Conservation (phyloP, 2,113 vertebrate species). For the Galbula dea region DNA sequence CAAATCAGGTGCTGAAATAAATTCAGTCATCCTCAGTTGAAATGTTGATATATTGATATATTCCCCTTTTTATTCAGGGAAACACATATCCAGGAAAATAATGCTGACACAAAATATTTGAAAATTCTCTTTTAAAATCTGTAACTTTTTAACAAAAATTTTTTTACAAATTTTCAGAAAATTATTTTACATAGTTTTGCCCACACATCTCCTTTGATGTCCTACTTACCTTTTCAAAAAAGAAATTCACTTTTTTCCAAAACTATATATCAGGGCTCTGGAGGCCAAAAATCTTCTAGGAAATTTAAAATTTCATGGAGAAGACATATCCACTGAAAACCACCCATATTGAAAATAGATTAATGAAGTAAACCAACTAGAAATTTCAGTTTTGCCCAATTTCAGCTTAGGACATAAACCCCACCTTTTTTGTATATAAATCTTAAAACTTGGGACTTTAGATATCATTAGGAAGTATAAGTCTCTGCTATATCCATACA, state of each 20-base stretch:
- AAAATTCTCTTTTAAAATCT: not conserved
- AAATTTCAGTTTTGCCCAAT: not conserved
- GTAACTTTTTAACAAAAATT: not conserved
- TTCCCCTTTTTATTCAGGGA: not conserved
- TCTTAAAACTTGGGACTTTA: not conserved
- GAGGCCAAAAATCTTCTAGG: not conserved
- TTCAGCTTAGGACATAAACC: not conserved
- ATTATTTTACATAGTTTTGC: not conserved
- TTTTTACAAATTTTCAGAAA: not conserved
- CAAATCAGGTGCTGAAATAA: not conserved
- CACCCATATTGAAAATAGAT: not conserved
- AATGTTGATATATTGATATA: not conserved
- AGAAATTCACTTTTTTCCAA: not conserved
- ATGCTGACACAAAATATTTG: not conserved
- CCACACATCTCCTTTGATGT: not conserved
- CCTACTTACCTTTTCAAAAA: not conserved
- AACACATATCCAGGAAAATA: not conserved
- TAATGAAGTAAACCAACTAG: not conserved
- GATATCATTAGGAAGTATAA: not conserved
- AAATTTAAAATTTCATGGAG: not conserved
- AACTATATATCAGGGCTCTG: not conserved
- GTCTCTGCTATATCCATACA: not conserved
- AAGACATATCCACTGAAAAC: not conserved
- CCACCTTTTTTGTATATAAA: not conserved
- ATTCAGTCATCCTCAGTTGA: not conserved